Base-by-base conservation (phyloP, 2,113 vertebrate genomes). In the Mus musculus region DNA sequence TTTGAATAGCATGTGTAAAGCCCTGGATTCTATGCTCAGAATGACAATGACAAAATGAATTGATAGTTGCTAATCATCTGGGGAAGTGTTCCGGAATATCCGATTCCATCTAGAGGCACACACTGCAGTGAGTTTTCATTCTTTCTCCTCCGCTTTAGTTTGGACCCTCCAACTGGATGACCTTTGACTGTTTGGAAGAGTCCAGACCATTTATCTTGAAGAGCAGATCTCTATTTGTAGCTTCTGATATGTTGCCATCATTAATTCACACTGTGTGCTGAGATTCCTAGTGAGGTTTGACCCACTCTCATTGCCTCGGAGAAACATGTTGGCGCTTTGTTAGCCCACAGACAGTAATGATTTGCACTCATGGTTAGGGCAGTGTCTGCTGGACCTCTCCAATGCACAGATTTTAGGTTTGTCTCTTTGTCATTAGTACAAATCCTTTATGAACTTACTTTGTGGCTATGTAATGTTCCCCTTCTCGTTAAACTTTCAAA, bases 101-200 rank as follows among this genome's bases (percentile, higher is more conserved):
- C 87, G 52, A 95, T 36, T 77, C 67, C 36, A 2, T 52, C 5
- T 26, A 86, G 72, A 14, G 46, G 0, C 39, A 76, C 26, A 72
- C 46, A 22, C 49, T 73, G 5, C 75, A 49, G 88, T 85, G 59
- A 67, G 13, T n/a, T 82, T 96, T 54, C 12, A 91, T 86, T 86
- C 26, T 95, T 65, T 78, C 88, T 59, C 54, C 2, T 65, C 1
- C 46, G 39, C 7, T 80, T 95, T 93, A 80, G 49, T 65, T 13
- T 71, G 46, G 9, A 81, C 17, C 91, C 54, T 95, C 33, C 20
- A 72, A 14, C 10, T 16, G 65, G 42, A 63, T 97, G 33, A 46
- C 52, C 63, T 96, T 84, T 89, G 65, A 95, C 30, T 67, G 9
- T 93, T 90, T 78, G 33, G 63, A 87, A 85, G 63, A 75, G 11